These are phyloP conservation scores for Zhengitettix transpicula DNA, from an alignment of 2,888 invertebrate species.

Conservation along the genomic window DNA sequence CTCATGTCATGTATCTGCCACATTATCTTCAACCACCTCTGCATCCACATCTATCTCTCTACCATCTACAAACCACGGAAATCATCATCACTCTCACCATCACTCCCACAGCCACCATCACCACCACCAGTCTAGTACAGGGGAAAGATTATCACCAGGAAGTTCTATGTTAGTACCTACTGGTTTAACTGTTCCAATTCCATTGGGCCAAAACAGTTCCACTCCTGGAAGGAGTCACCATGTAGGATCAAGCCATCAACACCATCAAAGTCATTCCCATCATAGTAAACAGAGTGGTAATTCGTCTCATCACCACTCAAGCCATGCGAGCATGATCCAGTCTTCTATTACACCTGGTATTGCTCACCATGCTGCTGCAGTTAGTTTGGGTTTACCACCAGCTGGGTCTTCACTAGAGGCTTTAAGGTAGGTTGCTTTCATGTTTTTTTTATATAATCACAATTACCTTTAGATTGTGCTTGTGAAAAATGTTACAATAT, in stretches of 20 bases:
- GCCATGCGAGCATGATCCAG: conserved; percentile 27
- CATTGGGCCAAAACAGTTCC: conserved; percentile 1
- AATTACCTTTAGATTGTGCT: too few species aligned
- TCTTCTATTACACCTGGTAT: conserved; percentile 34
- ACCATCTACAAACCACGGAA: conserved; percentile 36
- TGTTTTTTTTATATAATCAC: too few species aligned
- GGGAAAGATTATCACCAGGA: conserved; percentile 1
- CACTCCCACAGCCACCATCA: conserved; percentile 9
- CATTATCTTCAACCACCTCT: conserved; percentile 30
- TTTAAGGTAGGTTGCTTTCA: conserved; percentile 21
- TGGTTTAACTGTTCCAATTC: conserved; percentile 2
- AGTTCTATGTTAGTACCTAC: conserved; percentile 1
- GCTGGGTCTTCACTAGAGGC: conserved; percentile 50
- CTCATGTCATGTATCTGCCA: conserved; percentile 35
- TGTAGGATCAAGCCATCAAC: conserved; percentile 1
- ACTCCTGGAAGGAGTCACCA: background rate
- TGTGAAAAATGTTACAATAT: too few species aligned
- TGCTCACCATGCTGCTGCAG: conserved; percentile 32
- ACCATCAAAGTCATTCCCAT: conserved; percentile 32
- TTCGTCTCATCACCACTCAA: conserved; percentile 5
- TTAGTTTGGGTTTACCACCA: conserved; percentile 10
- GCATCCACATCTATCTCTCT: conserved; percentile 33
- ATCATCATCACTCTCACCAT: conserved; percentile 36
- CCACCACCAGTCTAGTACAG: conserved; percentile 4
- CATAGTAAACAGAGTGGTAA: conserved; percentile 41